Base-by-base conservation (phyloP, 2,888 invertebrate genomes). In the Tinea semifulvella region DNA sequence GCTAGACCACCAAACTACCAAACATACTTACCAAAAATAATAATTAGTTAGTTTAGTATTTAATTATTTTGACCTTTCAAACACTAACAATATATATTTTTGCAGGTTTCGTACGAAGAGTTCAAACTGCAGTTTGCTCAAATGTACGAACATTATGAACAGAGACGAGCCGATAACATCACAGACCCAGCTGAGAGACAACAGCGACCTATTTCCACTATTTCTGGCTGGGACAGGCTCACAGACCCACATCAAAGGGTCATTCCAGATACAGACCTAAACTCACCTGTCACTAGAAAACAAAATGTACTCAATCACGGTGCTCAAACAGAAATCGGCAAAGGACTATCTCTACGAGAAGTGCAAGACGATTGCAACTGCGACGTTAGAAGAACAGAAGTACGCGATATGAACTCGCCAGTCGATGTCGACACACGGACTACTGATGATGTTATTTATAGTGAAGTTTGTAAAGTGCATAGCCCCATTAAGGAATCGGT, bases 41-140 rank as follows among this genome's bases (percentile, higher is more conserved):
- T n/a, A n/a, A n/a, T n/a, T n/a, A n/a, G n/a, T n/a, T n/a, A n/a
- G 31, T 31, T 25, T 10, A 11, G 6, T n/a, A 5, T n/a, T 31
- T 31, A 10, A 40, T 20, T n/a, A 6, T 4, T 18, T 19, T 8
- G 18, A 11, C 20, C 6, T 20, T 40, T 38, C 5, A 16, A 16
- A 6, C 5, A 5, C 16, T 5, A n/a, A n/a, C n/a, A n/a, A n/a
- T 31, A 11, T 6, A 31, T 3, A 26, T 2, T n/a, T 26, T 64
- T 68, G 5, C 61, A 94, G 94, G 94, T 98, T 6, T 96, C 98
- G 0, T 97, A 97, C 68, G 98, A 98, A 80, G 98, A 98, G 70
- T 98, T 98, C 73, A 95, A 96, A 63, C 85, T 96, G 4, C 97
- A 98, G 70, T 97, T 98, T 75, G 94, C 96, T 22, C 95, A 96